Base-by-base conservation (phyloP, 2,888 invertebrate species). In the Caenorhabditis wallacei region DNA sequence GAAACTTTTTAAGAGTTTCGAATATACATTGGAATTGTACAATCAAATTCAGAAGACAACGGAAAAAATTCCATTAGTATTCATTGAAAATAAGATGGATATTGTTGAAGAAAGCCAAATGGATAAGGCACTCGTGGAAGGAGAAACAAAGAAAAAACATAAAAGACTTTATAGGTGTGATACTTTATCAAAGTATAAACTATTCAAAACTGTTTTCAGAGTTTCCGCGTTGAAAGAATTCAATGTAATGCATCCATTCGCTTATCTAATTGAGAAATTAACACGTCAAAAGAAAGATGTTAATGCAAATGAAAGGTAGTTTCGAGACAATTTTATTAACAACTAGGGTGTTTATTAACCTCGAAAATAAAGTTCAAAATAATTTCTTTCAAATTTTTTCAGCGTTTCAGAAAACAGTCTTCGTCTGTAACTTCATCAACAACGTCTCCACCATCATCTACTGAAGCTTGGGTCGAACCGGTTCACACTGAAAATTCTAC, bases 181-280 rank as follows among this genome's bases (percentile, higher is more conserved):
- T 51, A 8, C 5, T 40, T 24, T 7, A n/a, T n/a, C n/a, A n/a
- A n/a, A n/a, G n/a, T n/a, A n/a, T n/a, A n/a, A n/a, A n/a, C n/a
- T n/a, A n/a, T n/a, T n/a, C n/a, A n/a, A n/a, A n/a, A n/a, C n/a
- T n/a, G n/a, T n/a, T 79, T 82, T 53, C 61, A 84, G 85, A 69
- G 84, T 85, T 5, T 84, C 85, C 0, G 81, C 84, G n/a, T 20
- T 69, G 24, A 76, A 86, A 57, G 86, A 86, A 30, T 84, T 86
- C 70, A 84, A 84, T 57, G 83, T 86, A 20, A 86, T 86, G 86
- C 86, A 86, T 61, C 86, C 86, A 35, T 86, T 86, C 51, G 86
- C 86, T 13, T 86, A 86, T 69, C 26, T 86, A 7, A 54, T 86
- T 37, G 86, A 86, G 59, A 84, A 83, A 37, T 43, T 86, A 20